Conservation (phyloP, 2,797 vertebrate species). For the Darevskia nairensis region DNA sequence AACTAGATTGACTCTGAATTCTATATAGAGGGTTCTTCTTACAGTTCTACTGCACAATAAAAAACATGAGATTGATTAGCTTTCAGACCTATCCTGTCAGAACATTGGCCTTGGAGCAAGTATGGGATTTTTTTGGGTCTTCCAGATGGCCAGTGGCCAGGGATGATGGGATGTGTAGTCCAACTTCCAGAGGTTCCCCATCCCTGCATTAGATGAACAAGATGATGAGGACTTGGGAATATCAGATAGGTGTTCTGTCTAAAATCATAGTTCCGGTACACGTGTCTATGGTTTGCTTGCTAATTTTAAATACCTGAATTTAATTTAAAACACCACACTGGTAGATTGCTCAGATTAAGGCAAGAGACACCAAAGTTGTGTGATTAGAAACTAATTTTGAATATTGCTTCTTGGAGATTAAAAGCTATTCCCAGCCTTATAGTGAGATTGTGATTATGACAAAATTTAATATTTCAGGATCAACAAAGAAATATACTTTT, state of each 20-base stretch:
- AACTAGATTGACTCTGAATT: neutral
- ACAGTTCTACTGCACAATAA: neutral
- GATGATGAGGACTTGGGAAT: neutral
- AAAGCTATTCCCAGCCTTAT: neutral
- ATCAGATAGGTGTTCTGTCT: neutral
- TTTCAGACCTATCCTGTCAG: neutral
- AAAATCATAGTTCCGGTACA: neutral
- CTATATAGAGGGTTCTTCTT: neutral
- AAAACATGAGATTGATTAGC: neutral
- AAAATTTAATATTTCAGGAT: constrained; percentile 29
- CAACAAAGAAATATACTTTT: constrained; percentile 9
- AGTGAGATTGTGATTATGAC: neutral
- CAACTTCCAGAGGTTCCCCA: no score
- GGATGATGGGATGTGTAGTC: no score
- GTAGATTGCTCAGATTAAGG: neutral
- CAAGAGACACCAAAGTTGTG: neutral
- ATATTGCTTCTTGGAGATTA: neutral
- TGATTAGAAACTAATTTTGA: constrained; percentile 2
- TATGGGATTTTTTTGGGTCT: no score
- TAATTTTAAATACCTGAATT: neutral
- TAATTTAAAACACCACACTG: neutral
- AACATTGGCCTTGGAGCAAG: no score
- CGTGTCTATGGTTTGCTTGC: neutral
- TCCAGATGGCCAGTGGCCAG: neutral
- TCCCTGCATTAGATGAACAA: neutral